These are phyloP conservation scores for Agapostemon virescens DNA, from an alignment of 2,888 invertebrate species.

Conservation along the genomic window DNA sequence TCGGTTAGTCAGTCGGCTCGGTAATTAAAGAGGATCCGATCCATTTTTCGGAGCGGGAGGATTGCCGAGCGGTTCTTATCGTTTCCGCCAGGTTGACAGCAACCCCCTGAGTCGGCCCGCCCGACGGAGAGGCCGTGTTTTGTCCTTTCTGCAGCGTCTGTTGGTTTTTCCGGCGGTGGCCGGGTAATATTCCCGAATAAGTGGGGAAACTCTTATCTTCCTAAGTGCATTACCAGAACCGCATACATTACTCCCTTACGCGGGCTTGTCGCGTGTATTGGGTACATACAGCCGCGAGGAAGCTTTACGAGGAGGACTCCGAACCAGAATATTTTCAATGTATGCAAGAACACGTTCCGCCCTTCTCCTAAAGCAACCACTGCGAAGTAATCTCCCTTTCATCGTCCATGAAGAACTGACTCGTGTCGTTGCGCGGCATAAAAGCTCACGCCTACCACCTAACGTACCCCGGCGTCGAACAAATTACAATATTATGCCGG, in stretches of 20 bases:
- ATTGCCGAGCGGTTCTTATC: slow-evolving; percentile 29
- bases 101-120: not conserved
- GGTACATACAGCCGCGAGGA: slow-evolving; percentile 65
- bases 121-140: slow-evolving; percentile 28
- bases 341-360: slow-evolving; percentile 76
- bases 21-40: slow-evolving; percentile 26
- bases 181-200: slow-evolving; percentile 63
- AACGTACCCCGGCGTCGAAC: slow-evolving; percentile 36
- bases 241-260: slow-evolving; percentile 67
- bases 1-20: not conserved
- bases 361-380: slow-evolving; percentile 70
- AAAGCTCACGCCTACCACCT: slow-evolving; percentile 54
- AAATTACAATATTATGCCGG: slow-evolving; percentile 42
- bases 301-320: slow-evolving; percentile 66
- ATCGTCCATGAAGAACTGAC: slow-evolving; percentile 67
- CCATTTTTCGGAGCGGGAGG: not conserved
- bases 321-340: slow-evolving; percentile 73
- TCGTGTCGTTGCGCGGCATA: slow-evolving; percentile 58
- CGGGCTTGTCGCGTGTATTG: slow-evolving; percentile 58
- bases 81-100: slow-evolving; percentile 39
- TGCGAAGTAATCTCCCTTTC: slow-evolving; percentile 72
- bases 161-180: slow-evolving; percentile 56
- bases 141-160: slow-evolving; percentile 60
- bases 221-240: slow-evolving; percentile 73
- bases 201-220: slow-evolving; percentile 69